A percentile compares a stretch with the other conserved stretches of the same genome.
Evolutionary conservation across 2,797 vertebrate species (phyloP).

Genomic region (Centroberyx gerrardi): DNA sequence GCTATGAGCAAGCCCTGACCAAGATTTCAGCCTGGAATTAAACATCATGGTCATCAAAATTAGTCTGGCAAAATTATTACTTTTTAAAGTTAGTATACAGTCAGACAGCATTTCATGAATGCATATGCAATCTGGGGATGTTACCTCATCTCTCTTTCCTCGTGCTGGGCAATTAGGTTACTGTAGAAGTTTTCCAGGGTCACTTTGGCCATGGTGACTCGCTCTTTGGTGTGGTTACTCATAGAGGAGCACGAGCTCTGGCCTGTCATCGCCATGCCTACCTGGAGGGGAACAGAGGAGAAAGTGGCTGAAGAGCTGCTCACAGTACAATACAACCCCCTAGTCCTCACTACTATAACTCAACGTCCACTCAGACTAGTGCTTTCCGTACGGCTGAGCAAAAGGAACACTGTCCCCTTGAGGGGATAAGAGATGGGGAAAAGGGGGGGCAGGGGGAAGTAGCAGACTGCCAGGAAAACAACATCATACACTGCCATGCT

Average conservation of each 20-base stretch:
- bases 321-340: neutral
- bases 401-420: neutral
- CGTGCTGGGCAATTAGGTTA: slow-evolving; percentile 97
- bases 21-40: neutral
- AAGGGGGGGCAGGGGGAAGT: neutral
- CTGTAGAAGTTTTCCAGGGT: slow-evolving; percentile 99
- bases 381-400: slow-evolving; percentile 16
- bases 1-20: too few relatives aligned
- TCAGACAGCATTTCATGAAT: neutral
- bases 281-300: slow-evolving; percentile 37
- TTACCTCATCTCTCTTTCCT: slow-evolving; percentile 98
- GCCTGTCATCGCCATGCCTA: slow-evolving; percentile 97
- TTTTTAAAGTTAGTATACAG: neutral
- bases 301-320: neutral
- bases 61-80: too few relatives aligned
- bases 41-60: neutral
- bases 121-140: too few relatives aligned
- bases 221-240: slow-evolving; percentile 99
- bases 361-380: slow-evolving; percentile 6
- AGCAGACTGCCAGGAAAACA: neutral
- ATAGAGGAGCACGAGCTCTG: slow-evolving; percentile 94
- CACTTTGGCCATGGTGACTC: slow-evolving; percentile 98
- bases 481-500: neutral
- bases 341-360: neutral
- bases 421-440: neutral